phyloP scores from a whole-genome alignment of 2,113 vertebrate genomes.

The Paramormyrops kingsleyae region DNA sequence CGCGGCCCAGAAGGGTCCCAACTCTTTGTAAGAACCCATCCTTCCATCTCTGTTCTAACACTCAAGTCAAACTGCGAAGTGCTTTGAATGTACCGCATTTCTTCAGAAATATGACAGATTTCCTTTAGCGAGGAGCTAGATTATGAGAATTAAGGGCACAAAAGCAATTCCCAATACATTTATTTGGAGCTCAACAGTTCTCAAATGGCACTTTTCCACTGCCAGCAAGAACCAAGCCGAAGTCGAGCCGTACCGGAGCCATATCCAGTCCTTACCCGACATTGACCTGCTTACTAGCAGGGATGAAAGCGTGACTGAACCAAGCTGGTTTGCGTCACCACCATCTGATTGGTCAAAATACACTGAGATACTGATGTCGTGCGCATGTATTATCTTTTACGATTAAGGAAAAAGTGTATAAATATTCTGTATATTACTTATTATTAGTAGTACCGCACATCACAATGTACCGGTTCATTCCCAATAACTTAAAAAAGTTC shows the following conservation, averaged over 20 bases:
- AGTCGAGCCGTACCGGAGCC: neutral
- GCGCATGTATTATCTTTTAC: too few relatives aligned
- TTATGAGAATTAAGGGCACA: neutral
- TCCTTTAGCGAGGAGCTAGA: neutral
- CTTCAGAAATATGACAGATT: neutral
- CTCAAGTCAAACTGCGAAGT: neutral
- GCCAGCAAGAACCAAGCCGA: neutral
- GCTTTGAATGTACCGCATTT: neutral
- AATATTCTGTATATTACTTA: too few relatives aligned
- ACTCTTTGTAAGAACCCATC: neutral
- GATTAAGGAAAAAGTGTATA: too few relatives aligned
- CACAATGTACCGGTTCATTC: too few relatives aligned
- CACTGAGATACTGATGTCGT: too few relatives aligned
- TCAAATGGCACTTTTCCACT: neutral
- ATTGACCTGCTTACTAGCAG: too few relatives aligned
- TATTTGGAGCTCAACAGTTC: neutral
- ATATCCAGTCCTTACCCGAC: neutral
- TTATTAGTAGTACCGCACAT: too few relatives aligned
- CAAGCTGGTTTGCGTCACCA: too few relatives aligned
- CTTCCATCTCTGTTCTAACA: neutral
- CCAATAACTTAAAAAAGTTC: too few relatives aligned
- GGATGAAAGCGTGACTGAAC: too few relatives aligned
- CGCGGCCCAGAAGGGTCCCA: neutral
- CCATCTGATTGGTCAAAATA: too few relatives aligned
- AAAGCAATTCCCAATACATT: neutral